Evolutionary conservation across 2,113 vertebrate species (phyloP), one percentile per base, ranked within the genome.

Genomic region (Vidua macroura): DNA sequence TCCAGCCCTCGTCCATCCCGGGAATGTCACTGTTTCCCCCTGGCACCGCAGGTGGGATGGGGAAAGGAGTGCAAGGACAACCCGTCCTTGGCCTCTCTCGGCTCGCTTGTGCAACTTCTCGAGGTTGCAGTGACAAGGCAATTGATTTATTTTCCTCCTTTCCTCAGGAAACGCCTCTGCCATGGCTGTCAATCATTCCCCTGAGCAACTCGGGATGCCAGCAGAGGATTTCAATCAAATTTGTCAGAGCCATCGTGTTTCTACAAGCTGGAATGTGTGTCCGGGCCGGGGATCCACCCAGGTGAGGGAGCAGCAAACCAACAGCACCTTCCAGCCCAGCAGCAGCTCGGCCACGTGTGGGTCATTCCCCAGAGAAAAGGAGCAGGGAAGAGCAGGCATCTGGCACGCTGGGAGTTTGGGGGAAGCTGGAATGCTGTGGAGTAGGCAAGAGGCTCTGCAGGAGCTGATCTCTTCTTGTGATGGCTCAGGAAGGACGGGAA

Each of bases 331-430:
- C 64, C 55, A 53, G 10, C 19, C 19, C 62, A 41, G 64, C 22
- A 18, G 63, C 74, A 10, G 58, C 76, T 51, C 7, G 12, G 86
- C 39, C 62, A 53, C 70, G 46, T 25, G 64, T 2, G 70, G 63
- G 0, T 35, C 6, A 0, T 11, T 44, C 33, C 43, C 14, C 35
- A 0, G 3, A 4, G 83, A 37, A 18, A 41, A 51, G 48, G 11
- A 28, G 51, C n/a, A 3, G 77, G 37, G 56, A 30, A 62, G 48
- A 78, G 69, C 46, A 43, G 49, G 62, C 27, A 39, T 11, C 25
- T 1, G 11, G 39, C 15, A 23, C 3, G 1, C 0, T 2, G 44
- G 30, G 22, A 35, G 43, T 6, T 1, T 2, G 39, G 60, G 64
- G 66, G 37, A 11, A 85, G 58, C 76, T 28, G 56, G 76, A 21